Base-by-base conservation (phyloP, 2,113 vertebrate genomes). In the Guaruba guarouba region DNA sequence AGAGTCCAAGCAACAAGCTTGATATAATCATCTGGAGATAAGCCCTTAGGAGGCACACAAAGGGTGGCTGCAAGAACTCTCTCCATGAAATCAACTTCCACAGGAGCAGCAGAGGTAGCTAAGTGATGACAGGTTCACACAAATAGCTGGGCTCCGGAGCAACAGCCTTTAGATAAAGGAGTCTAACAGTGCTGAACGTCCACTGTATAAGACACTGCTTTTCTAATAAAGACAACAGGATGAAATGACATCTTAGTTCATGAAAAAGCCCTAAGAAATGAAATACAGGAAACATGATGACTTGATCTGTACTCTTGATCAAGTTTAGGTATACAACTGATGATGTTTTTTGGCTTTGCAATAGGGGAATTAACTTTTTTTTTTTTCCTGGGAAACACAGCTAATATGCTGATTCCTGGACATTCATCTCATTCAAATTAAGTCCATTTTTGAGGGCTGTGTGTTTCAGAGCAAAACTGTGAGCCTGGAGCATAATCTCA, bases 61-160 rank as follows among this genome's bases (percentile, higher is more conserved):
- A 64, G 31, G 52, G 13, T 0, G 3, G 59, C 68, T 77, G 35
- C 44, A 87, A 43, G 39, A 87, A 68, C 0, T 3, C 18, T 17
- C 39, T 55, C 49, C 20, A 10, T 0, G 2, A 63, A 76, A 49
- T 12, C 52, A 81, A 59, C 49, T 64, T 41, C 44, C 22, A n/a
- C 57, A 59, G 29, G 13, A 61, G 28, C 0, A 2, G 29, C 49
- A 81, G 16, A 63, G 12, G 43, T 1, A 62, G 31, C 27, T 51
- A 48, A 59, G 28, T 6, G 15, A 23, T 23, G 11, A 57, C 15
- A 0, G 0, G 86, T 71, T 43, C 59, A 51, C 0, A 0, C 2
- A 4, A 59, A 55, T 1, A 57, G n/a, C 10, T 28, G 44, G 25
- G 62, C 10, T 25, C 23, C 49, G 70, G 55, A 85, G 31, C 3